These are phyloP conservation scores for Crocallis elinguaria DNA, from an alignment of 2,888 invertebrate genomes.

Conservation along the genomic window DNA sequence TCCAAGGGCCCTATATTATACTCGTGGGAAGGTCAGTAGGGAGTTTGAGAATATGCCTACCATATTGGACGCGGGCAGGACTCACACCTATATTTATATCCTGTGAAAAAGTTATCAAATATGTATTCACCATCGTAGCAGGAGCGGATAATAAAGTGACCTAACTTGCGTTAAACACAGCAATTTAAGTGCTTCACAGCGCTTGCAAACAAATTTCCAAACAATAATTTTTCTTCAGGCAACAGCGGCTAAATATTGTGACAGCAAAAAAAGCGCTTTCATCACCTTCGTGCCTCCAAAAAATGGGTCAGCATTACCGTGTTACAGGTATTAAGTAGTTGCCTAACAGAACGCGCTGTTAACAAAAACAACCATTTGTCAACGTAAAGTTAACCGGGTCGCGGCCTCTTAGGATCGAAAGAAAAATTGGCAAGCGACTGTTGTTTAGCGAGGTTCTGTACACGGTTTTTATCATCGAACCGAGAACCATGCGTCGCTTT, in stretches of 20 bases:
- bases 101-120: no score
- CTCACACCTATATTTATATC: no score
- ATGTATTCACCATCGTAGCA: no score
- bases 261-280: neutral
- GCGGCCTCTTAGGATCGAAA: conserved; percentile 27
- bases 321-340: conserved; percentile 25
- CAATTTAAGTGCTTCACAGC: no score
- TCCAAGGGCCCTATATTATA: no score
- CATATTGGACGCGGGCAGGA: no score
- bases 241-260: neutral
- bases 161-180: no score
- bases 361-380: conserved; percentile 30
- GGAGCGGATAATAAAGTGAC: no score
- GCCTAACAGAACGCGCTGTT: conserved; percentile 22
- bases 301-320: conserved; percentile 21
- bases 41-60: no score
- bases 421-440: conserved; percentile 23
- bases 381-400: conserved; percentile 32
- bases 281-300: conserved; percentile 8
- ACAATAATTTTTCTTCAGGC: neutral
- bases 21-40: no score
- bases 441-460: neutral
- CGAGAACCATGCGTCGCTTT: no score
- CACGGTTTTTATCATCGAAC: neutral
- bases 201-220: neutral